Percentiles rank a stretch among this genome's conserved stretches.
Evolutionary conservation across 2,797 vertebrate species (phyloP).

Genomic region (Sylvia borin): DNA sequence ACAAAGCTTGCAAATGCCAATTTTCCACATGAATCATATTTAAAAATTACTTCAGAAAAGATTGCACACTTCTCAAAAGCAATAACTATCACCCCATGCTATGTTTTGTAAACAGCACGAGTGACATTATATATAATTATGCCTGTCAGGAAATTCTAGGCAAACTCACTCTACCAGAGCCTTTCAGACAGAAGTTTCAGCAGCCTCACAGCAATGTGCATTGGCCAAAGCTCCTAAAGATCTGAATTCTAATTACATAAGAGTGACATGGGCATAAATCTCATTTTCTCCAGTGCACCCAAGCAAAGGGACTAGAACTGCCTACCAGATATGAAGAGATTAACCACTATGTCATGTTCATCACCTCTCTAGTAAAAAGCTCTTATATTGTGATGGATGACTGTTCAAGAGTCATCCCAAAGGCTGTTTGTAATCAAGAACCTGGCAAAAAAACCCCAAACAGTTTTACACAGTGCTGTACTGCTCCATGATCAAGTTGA

Average conservation of each 20-base stretch:
- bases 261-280: not conserved
- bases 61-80: conserved; percentile 18
- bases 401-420: not conserved
- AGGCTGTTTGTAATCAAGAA: not conserved
- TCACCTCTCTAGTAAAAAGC: not conserved
- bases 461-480: not conserved
- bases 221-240: not conserved
- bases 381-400: not conserved
- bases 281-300: not conserved
- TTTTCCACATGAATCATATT: conserved; percentile 36
- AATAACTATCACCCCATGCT: conserved; percentile 39
- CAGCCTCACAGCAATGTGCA: not conserved
- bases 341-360: not conserved
- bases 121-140: not conserved
- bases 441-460: rapidly evolving
- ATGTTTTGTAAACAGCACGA: conserved; percentile 17
- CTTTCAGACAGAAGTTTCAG: not conserved
- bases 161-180: not conserved
- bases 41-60: conserved; percentile 25
- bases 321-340: not conserved
- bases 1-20: not conserved
- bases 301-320: not conserved
- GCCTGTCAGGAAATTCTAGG: not conserved
- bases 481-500: not conserved
- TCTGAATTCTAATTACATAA: not conserved